Percentiles rank a stretch among this genome's conserved stretches.
Conservation (phyloP, 2,797 vertebrate species). For the Poecile montanus region DNA sequence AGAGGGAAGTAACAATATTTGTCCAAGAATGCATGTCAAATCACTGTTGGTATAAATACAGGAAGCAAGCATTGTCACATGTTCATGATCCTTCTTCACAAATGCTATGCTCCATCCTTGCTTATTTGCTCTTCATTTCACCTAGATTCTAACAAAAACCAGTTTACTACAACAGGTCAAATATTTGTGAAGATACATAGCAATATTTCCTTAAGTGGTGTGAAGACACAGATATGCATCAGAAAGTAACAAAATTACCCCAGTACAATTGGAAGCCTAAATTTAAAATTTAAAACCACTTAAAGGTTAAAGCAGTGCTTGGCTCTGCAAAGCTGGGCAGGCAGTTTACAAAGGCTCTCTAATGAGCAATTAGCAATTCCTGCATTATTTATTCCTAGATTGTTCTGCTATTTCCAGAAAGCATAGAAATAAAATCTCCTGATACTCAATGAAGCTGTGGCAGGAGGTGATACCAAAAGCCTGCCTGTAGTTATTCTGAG, state of each 20-base stretch:
- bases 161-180: neutral
- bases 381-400: constrained; percentile 14
- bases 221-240: neutral
- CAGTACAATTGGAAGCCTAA: neutral
- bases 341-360: neutral
- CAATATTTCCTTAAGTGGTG: neutral
- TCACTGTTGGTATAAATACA: neutral
- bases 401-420: neutral
- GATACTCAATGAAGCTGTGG: neutral
- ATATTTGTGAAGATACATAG: neutral
- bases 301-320: neutral
- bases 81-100: neutral
- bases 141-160: neutral
- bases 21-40: neutral
- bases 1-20: neutral
- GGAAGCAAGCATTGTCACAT: neutral
- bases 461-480: neutral
- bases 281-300: neutral
- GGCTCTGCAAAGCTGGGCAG: neutral
- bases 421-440: neutral
- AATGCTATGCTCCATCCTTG: neutral
- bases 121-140: neutral
- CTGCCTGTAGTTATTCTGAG: neutral
- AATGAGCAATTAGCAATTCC: neutral
- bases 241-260: neutral